phyloP scores from a whole-genome alignment of 2,888 invertebrate genomes.

The Noctua pronuba region DNA sequence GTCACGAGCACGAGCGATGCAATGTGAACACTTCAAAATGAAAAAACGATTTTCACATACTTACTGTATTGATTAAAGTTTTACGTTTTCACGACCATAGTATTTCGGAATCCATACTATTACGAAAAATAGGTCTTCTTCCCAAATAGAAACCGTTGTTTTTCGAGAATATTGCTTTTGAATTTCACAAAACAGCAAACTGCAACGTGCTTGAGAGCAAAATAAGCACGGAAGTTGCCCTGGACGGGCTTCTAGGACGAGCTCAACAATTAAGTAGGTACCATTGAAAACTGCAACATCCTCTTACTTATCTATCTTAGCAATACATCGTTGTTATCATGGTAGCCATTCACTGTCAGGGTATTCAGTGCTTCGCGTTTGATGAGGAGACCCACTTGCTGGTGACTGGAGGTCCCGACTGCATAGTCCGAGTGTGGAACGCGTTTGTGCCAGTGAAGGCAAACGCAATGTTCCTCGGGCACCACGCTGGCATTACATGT shows the following conservation, averaged over 20 bases:
- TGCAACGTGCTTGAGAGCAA: background rate
- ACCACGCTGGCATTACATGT: constrained; percentile 92
- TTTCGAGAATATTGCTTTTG: background rate
- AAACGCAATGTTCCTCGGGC: constrained; percentile 91
- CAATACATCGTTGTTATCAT: background rate
- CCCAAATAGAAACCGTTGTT: background rate
- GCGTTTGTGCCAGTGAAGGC: constrained; percentile 93
- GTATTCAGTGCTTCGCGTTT: constrained; percentile 92
- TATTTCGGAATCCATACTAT: background rate
- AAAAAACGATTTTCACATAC: background rate
- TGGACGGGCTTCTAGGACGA: too few relatives aligned
- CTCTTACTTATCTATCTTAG: background rate
- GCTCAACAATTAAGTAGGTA: background rate
- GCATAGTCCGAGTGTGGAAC: constrained; percentile 94
- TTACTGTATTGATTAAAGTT: background rate
- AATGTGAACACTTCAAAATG: background rate
- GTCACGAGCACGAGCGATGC: background rate
- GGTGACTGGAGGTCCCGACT: constrained; percentile 94
- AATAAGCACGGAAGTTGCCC: background rate
- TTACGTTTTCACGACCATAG: background rate
- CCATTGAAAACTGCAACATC: background rate
- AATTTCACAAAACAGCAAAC: background rate
- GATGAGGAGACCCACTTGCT: constrained; percentile 91
- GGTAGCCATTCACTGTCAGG: constrained; percentile 76
- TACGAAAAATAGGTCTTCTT: background rate